phyloP scores from a whole-genome alignment of 2,797 vertebrate species.

The Lophius americanus region DNA sequence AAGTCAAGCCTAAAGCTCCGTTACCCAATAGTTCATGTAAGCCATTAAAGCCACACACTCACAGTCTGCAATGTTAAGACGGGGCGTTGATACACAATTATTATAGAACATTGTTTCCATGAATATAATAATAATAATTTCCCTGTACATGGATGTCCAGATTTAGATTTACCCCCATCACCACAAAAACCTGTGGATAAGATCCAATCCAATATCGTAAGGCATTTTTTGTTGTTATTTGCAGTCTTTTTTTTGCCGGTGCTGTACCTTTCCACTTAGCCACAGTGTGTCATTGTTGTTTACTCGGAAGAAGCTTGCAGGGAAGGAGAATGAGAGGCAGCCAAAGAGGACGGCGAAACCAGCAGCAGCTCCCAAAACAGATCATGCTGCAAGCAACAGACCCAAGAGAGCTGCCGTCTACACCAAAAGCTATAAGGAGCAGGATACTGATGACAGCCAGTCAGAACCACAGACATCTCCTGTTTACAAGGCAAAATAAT shows the following conservation, averaged over 20 bases:
- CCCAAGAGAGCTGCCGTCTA: conserved; percentile 54
- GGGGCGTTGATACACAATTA: not conserved
- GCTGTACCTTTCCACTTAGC: conserved; percentile 38
- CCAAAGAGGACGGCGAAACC: conserved; percentile 23
- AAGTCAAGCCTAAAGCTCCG: conserved; percentile 39
- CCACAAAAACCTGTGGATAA: conserved; percentile 47
- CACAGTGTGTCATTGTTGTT: conserved; percentile 64
- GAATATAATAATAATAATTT: conserved; percentile 1
- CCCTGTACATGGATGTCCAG: conserved; percentile 60
- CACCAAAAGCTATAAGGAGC: conserved; percentile 87
- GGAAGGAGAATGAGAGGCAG: conserved; percentile 21
- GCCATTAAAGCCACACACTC: conserved; percentile 11
- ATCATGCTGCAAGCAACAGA: conserved; percentile 43
- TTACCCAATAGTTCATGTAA: conserved; percentile 59
- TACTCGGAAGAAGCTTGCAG: conserved; percentile 26
- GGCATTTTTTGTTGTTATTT: not conserved
- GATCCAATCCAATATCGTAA: conserved; percentile 66
- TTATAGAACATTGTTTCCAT: not conserved
- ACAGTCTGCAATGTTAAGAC: not conserved
- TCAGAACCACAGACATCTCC: conserved; percentile 60
- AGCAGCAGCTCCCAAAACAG: conserved; percentile 21
- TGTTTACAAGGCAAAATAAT: conserved; percentile 55
- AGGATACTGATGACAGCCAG: conserved; percentile 78
- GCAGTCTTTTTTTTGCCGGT: not conserved
- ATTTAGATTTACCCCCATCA: conserved; percentile 31